Base-by-base conservation (phyloP, 1,140 invertebrate species). In the Drosophila bifasciata region DNA sequence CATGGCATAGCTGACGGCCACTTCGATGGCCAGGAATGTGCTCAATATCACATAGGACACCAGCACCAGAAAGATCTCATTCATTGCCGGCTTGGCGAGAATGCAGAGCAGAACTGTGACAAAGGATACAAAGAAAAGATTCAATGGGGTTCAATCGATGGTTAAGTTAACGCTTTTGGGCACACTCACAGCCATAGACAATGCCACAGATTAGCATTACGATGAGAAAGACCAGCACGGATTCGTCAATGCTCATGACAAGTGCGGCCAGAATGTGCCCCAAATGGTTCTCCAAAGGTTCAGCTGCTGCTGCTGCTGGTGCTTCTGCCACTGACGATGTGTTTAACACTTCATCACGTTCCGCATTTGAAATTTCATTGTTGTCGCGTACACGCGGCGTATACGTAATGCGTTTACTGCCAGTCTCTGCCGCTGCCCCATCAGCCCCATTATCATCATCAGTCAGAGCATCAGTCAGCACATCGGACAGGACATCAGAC, bases 41-140 rank as follows among this genome's bases (percentile, higher is more conserved):
- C 93, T 93, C 50, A 96, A 91, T 23, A 97, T 94, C 28, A 96
- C 94, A 85, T 97, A 97, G 5, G 96, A 97, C 44, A 97, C 95
- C 11, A 95, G 94, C 5, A 97, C 94, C 11, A 98, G 92, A 91
- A 97, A 96, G 45, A 97, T 95, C 90, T 97, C 97, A 91, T 97
- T 97, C 92, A 97, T 96, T 5, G 96, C 95, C 16, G 96, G 95
- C 70, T 96, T 93, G 58, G 95, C 95, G 43, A 97, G 94, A 45
- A 96, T 94, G 17, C 94, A 94, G 53, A 96, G 93, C 55, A 97
- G 92, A 74, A 94, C 95, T 94, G 94, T 48, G 59, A 48, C 39
- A 17, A 45, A 59, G 44, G 32, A 52, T 28, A 56, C 53, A 57
- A 7, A 44, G 59, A 73, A 51, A 7, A 6, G 36, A 17, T 48